phyloP scores from a whole-genome alignment of 2,797 vertebrate species.

The Sphaeramia orbicularis region DNA sequence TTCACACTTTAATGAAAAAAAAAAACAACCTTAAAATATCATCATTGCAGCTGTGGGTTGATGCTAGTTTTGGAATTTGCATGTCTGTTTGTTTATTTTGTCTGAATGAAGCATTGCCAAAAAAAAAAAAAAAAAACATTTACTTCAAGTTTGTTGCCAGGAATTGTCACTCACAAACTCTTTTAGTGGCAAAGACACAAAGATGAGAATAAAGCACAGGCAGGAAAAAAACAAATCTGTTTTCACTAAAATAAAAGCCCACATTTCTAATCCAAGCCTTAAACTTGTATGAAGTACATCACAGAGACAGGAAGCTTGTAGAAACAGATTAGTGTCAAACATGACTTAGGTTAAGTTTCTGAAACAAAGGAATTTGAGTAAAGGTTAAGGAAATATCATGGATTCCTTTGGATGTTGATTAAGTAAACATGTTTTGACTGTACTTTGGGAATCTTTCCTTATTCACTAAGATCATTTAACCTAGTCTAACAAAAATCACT shows the following conservation, averaged over 20 bases:
- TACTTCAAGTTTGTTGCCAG: not conserved
- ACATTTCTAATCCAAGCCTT: not conserved
- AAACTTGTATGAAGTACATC: not conserved
- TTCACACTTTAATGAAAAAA: too few relatives aligned
- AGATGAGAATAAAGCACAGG: not conserved
- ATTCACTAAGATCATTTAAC: too few relatives aligned
- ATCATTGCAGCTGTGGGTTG: too few relatives aligned
- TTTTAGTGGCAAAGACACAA: not conserved
- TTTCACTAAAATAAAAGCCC: not conserved
- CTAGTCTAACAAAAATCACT: too few relatives aligned
- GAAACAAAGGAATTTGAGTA: not conserved
- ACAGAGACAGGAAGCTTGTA: not conserved
- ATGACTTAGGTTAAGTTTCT: not conserved
- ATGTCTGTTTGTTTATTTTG: not conserved
- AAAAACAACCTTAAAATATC: too few relatives aligned
- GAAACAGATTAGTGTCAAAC: constrained; percentile 2
- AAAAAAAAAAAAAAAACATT: not conserved
- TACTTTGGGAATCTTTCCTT: too few relatives aligned
- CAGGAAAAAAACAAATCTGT: not conserved
- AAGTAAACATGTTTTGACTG: too few relatives aligned
- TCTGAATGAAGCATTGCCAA: not conserved
- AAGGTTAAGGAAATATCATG: not conserved
- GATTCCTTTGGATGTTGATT: too few relatives aligned
- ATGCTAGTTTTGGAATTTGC: too few relatives aligned
- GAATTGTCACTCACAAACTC: not conserved